phyloP scores from a whole-genome alignment of 2,797 vertebrate genomes.

The Babyrousa celebensis region DNA sequence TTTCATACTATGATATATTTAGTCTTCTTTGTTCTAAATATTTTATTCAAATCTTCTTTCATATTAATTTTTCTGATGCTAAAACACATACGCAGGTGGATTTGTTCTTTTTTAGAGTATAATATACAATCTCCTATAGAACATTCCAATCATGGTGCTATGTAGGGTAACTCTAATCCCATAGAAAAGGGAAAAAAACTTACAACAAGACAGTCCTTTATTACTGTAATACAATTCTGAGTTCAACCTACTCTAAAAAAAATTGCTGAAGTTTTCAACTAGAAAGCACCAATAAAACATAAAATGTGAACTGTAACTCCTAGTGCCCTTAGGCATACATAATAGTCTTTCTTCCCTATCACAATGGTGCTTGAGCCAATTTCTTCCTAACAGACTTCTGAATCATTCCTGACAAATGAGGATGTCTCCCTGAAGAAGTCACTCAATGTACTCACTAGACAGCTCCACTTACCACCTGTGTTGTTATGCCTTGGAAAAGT shows the following conservation, averaged over 20 bases:
- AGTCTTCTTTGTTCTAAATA: constrained; percentile 38
- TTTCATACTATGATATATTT: neutral
- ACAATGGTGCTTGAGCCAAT: neutral
- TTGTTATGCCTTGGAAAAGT: neutral
- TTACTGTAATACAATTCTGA: constrained; percentile 68
- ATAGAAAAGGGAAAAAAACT: neutral
- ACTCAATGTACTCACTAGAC: neutral
- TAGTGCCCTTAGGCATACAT: constrained; percentile 1
- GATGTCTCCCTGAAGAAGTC: constrained; percentile 45
- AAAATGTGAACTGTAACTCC: constrained; percentile 67
- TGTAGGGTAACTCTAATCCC: constrained; percentile 45
- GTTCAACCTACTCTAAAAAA: constrained; percentile 69
- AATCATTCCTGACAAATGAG: constrained; percentile 66
- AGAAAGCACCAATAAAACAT: constrained; percentile 72
- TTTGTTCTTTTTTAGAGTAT: neutral
- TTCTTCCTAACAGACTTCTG: constrained; percentile 59
- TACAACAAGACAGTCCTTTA: constrained; percentile 74
- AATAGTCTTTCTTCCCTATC: constrained; percentile 15
- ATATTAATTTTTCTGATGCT: constrained; percentile 55
- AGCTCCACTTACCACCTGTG: neutral
- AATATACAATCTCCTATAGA: constrained; percentile 59
- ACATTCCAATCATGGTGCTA: constrained; percentile 8
- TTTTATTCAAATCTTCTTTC: constrained; percentile 21
- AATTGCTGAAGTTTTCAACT: constrained; percentile 57
- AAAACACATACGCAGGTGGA: neutral